Percentiles rank a stretch among this genome's conserved stretches.
Conservation (phyloP, 2,888 invertebrate genomes). For the Patella depressa region DNA sequence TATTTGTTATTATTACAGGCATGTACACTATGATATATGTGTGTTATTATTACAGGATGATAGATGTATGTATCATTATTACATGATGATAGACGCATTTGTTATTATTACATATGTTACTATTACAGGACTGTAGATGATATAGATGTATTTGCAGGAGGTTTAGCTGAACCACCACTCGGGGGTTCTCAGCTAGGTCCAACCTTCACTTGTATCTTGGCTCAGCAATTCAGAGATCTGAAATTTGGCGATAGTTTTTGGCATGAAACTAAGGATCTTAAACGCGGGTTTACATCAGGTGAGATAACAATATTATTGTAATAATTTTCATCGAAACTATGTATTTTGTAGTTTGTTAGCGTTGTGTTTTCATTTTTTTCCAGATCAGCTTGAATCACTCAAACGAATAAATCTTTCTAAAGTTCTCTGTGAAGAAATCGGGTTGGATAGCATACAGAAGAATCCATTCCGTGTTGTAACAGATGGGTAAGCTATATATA, state of each 20-base stretch:
- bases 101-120: not conserved
- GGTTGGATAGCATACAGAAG: not conserved
- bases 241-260: constrained; percentile 89
- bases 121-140: constrained; percentile 80
- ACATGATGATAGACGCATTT: too few species aligned
- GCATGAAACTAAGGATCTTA: constrained; percentile 77
- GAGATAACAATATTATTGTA: too few species aligned
- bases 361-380: too few species aligned
- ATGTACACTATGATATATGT: too few species aligned
- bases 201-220: constrained; percentile 85
- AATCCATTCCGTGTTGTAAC: not conserved
- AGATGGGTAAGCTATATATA: too few species aligned
- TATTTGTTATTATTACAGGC: too few species aligned
- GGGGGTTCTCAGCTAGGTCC: constrained; percentile 86
- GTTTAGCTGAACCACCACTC: constrained; percentile 84
- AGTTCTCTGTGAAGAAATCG: not conserved
- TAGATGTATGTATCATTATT: too few species aligned
- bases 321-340: too few species aligned
- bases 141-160: constrained; percentile 90
- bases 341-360: not conserved
- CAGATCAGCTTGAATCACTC: not conserved
- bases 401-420: not conserved
- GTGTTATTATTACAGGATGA: too few species aligned
- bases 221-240: constrained; percentile 86
- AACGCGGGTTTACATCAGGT: too few species aligned